Conservation (phyloP, 92 coral and sea anemone genomes). For the Epizoanthus scotinus region DNA sequence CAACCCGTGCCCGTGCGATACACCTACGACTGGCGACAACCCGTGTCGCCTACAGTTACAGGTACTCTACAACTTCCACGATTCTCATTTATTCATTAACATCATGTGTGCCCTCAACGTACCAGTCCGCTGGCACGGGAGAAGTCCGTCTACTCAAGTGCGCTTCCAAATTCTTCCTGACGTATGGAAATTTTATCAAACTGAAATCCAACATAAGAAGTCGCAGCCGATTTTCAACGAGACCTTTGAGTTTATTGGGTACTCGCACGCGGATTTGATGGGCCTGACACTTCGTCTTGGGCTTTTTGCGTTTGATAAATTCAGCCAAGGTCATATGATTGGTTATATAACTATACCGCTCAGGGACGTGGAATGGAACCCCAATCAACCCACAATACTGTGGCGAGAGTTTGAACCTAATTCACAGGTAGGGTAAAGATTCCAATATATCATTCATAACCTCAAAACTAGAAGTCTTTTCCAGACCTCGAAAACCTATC, state of each 20-base stretch:
- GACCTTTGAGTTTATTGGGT: constrained; percentile 85
- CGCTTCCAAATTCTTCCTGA: constrained; percentile 84
- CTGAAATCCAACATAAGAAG: constrained; percentile 70
- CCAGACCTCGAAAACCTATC: too few relatives aligned
- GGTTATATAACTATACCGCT: constrained; percentile 74
- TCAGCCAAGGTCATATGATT: constrained; percentile 77
- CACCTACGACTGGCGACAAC: constrained; percentile 7
- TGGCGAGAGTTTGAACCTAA: constrained; percentile 72
- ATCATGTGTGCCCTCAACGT: constrained; percentile 86
- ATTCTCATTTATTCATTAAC: constrained; percentile 66
- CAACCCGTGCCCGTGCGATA: constrained; percentile 60
- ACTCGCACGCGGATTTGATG: constrained; percentile 70
- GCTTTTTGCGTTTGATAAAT: constrained; percentile 71
- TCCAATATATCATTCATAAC: background rate
- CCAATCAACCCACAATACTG: constrained; percentile 73
- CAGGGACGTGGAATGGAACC: constrained; percentile 71
- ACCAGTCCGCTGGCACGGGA: constrained; percentile 78
- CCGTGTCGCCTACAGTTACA: constrained; percentile 87
- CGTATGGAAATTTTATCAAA: constrained; percentile 61
- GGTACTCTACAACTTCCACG: constrained; percentile 72
- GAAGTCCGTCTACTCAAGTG: constrained; percentile 76
- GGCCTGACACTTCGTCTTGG: constrained; percentile 74
- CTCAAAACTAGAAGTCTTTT: too few relatives aligned
- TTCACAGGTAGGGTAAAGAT: constrained; percentile 46
- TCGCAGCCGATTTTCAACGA: constrained; percentile 88